Percentiles rank a stretch among this genome's conserved stretches.
Evolutionary conservation across 2,113 vertebrate species (phyloP).

Genomic region (Dunckerocampus dactyliophorus): DNA sequence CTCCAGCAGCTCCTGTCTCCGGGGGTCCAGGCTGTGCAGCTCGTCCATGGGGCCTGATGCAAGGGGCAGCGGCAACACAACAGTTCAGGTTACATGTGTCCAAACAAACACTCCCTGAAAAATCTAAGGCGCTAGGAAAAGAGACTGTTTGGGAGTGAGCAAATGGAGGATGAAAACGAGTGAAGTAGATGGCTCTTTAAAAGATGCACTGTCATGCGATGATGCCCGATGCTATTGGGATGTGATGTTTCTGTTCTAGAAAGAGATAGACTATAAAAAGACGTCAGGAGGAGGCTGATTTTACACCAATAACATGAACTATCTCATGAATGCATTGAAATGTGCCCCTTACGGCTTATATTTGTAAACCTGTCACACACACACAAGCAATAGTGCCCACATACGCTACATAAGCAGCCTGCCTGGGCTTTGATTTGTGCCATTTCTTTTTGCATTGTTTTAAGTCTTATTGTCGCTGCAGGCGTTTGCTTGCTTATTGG

Average conservation of each 20-base stretch:
- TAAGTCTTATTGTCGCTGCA: conserved; percentile 22
- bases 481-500: conserved; percentile 49
- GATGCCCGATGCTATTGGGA: conserved; percentile 10
- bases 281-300: background rate
- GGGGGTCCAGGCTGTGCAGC: conserved; percentile 97
- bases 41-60: conserved; percentile 92
- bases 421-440: conserved; percentile 19
- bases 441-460: conserved; percentile 29
- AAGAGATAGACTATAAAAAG: background rate
- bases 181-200: conserved; percentile 27
- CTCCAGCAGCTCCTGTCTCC: conserved; percentile 96
- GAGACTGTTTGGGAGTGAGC: conserved; percentile 21
- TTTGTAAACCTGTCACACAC: conserved; percentile 5
- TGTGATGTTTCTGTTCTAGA: conserved; percentile 36
- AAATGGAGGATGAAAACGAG: conserved; percentile 34
- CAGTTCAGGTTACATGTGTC: background rate
- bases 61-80: conserved; percentile 3
- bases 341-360: background rate
- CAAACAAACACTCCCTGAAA: background rate
- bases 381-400: background rate
- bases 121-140: conserved; percentile 10
- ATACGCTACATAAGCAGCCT: conserved; percentile 3
- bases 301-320: background rate
- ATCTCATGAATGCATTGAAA: background rate
- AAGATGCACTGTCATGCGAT: conserved; percentile 17